Evolutionary conservation across 2,888 invertebrate species (phyloP).

Genomic region (Macaria liturata): DNA sequence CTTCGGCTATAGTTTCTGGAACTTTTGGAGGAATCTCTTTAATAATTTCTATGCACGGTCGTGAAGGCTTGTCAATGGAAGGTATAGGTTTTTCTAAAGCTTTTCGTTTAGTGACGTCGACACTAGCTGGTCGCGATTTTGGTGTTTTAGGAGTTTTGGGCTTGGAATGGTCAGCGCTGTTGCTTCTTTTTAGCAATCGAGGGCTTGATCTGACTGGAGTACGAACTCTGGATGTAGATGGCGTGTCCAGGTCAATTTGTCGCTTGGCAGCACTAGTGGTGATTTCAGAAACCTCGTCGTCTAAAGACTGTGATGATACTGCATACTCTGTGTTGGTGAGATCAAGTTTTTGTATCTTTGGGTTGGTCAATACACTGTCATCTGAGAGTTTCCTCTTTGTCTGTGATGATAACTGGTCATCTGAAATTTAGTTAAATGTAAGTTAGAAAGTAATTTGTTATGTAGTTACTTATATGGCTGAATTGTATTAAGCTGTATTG

Average conservation of each 20-base stretch:
- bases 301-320: slow-evolving; percentile 59
- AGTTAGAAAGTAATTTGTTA: background rate
- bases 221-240: slow-evolving; percentile 60
- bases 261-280: slow-evolving; percentile 52
- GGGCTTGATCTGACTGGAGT: slow-evolving; percentile 66
- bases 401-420: slow-evolving; percentile 39
- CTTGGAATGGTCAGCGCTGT: slow-evolving; percentile 61
- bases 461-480: too few species aligned
- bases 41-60: slow-evolving; percentile 58
- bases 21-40: slow-evolving; percentile 54
- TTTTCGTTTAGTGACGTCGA: slow-evolving; percentile 60
- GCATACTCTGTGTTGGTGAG: slow-evolving; percentile 48
- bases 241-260: slow-evolving; percentile 51
- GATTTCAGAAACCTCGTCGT: slow-evolving; percentile 68
- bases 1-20: slow-evolving; percentile 63
- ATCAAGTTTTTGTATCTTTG: slow-evolving; percentile 69
- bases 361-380: slow-evolving; percentile 47
- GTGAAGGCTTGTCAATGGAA: slow-evolving; percentile 23
- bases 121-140: slow-evolving; percentile 67
- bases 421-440: slow-evolving; percentile 52
- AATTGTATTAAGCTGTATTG: too few species aligned
- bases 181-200: slow-evolving; percentile 65
- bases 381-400: slow-evolving; percentile 67
- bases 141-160: slow-evolving; percentile 67
- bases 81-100: slow-evolving; percentile 34